Percentiles rank a stretch among this genome's conserved stretches.
These are phyloP conservation scores for Pelagia noctiluca DNA, from an alignment of 30 jellyfish, hydroid and myxozoan genomes.

Conservation along the genomic window DNA sequence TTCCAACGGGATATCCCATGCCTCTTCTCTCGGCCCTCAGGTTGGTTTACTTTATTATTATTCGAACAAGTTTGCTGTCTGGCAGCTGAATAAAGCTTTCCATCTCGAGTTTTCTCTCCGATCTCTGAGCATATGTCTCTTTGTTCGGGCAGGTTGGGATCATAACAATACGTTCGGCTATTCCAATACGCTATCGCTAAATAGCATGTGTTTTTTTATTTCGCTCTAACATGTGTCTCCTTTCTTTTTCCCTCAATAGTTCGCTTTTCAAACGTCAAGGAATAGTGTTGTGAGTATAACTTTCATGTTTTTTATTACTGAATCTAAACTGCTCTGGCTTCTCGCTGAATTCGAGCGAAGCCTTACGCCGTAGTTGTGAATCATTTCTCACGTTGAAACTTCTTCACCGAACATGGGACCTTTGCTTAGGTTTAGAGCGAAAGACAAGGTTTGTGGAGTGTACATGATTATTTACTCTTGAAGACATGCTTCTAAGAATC, in stretches of 20 bases:
- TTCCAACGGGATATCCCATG: slow-evolving; percentile 82
- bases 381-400: no score
- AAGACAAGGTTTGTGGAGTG: neutral
- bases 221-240: neutral
- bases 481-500: no score
- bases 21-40: slow-evolving; percentile 85
- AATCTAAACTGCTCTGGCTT: neutral
- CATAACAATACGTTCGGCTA: slow-evolving; percentile 52
- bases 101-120: slow-evolving; percentile 48
- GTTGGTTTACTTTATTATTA: slow-evolving; percentile 24
- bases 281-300: neutral
- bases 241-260: neutral
- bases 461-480: neutral
- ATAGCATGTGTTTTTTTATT: neutral
- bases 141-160: slow-evolving; percentile 71
- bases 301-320: neutral
- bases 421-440: neutral
- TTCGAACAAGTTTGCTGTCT: slow-evolving; percentile 22
- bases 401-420: neutral
- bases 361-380: neutral
- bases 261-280: neutral
- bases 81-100: slow-evolving; percentile 69
- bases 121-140: slow-evolving; percentile 79
- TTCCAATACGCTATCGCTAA: neutral
- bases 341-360: no score